Conservation (phyloP, 2,888 invertebrate genomes). For the Cryptocephalus primarius region DNA sequence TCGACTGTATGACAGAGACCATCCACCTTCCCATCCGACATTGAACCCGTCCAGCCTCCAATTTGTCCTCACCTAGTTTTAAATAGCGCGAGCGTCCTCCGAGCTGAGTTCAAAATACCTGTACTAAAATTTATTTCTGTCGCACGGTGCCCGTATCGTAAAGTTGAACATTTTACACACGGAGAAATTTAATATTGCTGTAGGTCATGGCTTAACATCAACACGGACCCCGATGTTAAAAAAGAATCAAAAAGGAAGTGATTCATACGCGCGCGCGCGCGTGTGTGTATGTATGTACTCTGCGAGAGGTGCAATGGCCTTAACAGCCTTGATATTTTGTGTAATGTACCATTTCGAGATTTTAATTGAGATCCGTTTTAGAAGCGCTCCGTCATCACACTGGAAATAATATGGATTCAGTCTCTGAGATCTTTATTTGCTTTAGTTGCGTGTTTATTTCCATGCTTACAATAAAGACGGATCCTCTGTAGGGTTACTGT, state of each 20-base stretch:
- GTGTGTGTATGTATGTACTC: slow-evolving; percentile 5
- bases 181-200: slow-evolving; percentile 26
- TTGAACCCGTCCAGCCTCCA: slow-evolving; percentile 8
- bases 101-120: slow-evolving; percentile 28
- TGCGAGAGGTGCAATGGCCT: slow-evolving; percentile 18
- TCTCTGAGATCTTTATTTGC: too few species aligned
- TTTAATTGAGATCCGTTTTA: slow-evolving; percentile 8
- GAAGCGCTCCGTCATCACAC: too few species aligned
- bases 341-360: slow-evolving; percentile 8
- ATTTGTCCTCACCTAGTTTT: background rate
- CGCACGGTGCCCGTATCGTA: slow-evolving; percentile 13
- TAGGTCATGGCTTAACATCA: slow-evolving; percentile 22
- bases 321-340: slow-evolving; percentile 19
- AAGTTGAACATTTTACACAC: slow-evolving; percentile 17
- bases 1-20: background rate
- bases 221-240: slow-evolving; percentile 1
- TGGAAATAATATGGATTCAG: too few species aligned
- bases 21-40: background rate
- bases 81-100: background rate
- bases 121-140: slow-evolving; percentile 28
- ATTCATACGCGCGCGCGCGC: slow-evolving; percentile 19
- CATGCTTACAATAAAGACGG: too few species aligned
- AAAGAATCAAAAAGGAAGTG: slow-evolving; percentile 24
- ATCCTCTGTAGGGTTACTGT: too few species aligned
- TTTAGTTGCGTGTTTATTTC: too few species aligned